Evolutionary conservation across 2,797 vertebrate species (phyloP).

Genomic region (Numenius phaeopus): DNA sequence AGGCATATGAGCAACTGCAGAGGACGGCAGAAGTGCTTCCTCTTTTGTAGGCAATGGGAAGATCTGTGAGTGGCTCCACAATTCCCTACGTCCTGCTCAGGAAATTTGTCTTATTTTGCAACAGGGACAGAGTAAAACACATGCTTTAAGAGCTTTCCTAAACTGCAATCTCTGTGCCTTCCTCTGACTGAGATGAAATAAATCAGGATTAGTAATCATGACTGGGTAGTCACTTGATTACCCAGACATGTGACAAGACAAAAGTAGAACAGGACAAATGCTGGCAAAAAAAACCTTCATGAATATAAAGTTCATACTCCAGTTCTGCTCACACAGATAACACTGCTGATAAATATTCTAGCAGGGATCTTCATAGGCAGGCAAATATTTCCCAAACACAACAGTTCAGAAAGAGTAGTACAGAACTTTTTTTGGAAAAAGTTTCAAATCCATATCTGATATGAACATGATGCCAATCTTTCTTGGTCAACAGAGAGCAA

Average conservation of each 20-base stretch:
- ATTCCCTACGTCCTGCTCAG: neutral
- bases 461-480: neutral
- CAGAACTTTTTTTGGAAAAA: neutral
- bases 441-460: neutral
- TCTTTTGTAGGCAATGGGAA: neutral
- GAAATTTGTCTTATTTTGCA: neutral
- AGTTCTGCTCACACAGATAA: neutral
- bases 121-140: neutral
- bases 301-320: neutral
- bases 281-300: neutral
- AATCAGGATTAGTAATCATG: neutral
- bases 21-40: neutral
- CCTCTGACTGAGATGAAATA: neutral
- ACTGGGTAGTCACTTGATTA: neutral
- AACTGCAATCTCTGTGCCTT: neutral
- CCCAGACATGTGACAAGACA: neutral
- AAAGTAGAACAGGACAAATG: neutral
- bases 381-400: neutral
- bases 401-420: neutral
- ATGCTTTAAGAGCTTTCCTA: neutral
- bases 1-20: neutral
- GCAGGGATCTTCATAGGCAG: neutral
- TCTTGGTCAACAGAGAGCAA: neutral
- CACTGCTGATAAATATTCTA: neutral
- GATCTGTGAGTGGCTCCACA: neutral